Conservation (phyloP, 1,140 invertebrate genomes). For the Sesamia nonagrioides region DNA sequence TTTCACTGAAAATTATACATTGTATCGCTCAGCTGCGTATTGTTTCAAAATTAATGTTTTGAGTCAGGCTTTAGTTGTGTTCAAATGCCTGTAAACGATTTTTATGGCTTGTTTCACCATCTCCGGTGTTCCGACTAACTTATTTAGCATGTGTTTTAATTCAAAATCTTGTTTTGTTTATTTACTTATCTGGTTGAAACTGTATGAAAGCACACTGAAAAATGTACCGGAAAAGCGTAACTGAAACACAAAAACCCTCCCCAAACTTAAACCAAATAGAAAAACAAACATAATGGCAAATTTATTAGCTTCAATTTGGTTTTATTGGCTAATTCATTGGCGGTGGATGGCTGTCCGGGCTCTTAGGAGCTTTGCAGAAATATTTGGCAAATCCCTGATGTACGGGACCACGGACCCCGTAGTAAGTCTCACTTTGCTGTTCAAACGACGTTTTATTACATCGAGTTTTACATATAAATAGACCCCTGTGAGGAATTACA, state of each 20-base stretch:
- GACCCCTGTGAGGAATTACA: constrained; percentile 65
- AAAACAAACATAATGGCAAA: constrained; percentile 77
- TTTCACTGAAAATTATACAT: constrained; percentile 44
- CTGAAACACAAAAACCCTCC: constrained; percentile 48
- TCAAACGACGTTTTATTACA: constrained; percentile 72
- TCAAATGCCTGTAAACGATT: background rate
- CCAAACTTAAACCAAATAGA: constrained; percentile 68
- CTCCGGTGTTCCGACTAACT: background rate
- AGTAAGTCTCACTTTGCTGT: constrained; percentile 61
- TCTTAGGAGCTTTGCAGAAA: constrained; percentile 58
- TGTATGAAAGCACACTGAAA: background rate
- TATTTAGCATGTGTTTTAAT: background rate
- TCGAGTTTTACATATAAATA: constrained; percentile 79
- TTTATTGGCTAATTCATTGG: constrained; percentile 85
- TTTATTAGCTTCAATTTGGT: constrained; percentile 84
- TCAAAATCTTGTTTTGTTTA: too few relatives aligned
- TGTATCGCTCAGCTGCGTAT: constrained; percentile 19
- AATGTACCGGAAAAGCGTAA: background rate
- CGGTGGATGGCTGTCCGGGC: constrained; percentile 65
- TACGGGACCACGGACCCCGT: constrained; percentile 51
- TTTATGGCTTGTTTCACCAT: background rate
- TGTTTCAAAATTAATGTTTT: constrained; percentile 9
- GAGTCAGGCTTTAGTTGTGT: background rate
- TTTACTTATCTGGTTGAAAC: background rate
- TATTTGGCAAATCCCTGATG: constrained; percentile 74